A percentile compares a stretch with the other conserved stretches of the same genome.
These are phyloP conservation scores for Dynastes maya DNA, from an alignment of 2,888 invertebrate genomes.

Conservation along the genomic window DNA sequence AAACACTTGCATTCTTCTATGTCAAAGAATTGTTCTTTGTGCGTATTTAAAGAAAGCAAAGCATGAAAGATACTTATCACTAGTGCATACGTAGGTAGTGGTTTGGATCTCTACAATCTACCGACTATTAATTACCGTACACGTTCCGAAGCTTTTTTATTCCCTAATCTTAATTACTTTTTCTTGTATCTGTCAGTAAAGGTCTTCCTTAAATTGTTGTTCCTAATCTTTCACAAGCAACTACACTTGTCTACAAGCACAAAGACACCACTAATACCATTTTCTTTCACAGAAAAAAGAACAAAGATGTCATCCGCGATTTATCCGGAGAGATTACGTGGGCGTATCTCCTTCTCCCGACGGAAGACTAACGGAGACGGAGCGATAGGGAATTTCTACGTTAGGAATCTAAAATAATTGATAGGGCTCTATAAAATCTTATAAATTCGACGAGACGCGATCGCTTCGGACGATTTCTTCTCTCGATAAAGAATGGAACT, in stretches of 20 bases:
- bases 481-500: slow-evolving; percentile 26
- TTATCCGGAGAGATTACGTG: slow-evolving; percentile 28
- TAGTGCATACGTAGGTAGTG: no score
- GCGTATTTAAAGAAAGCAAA: no score
- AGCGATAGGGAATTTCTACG: slow-evolving; percentile 21
- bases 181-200: slow-evolving; percentile 15
- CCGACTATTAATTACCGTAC: not conserved
- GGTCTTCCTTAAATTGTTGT: slow-evolving; percentile 16
- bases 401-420: slow-evolving; percentile 42
- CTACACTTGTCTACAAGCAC: slow-evolving; percentile 28
- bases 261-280: slow-evolving; percentile 35
- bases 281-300: slow-evolving; percentile 21
- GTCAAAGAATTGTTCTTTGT: no score
- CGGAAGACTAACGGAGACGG: not conserved
- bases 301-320: slow-evolving; percentile 32
- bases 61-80: no score
- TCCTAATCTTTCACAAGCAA: slow-evolving; percentile 22
- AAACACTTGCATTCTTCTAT: no score
- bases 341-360: slow-evolving; percentile 10
- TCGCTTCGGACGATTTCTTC: slow-evolving; percentile 29
- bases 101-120: not conserved
- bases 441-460: slow-evolving; percentile 41
- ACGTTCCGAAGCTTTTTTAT: not conserved
- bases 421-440: slow-evolving; percentile 45
- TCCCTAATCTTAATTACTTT: slow-evolving; percentile 19